Evolutionary conservation across 2,888 invertebrate species (phyloP).

Genomic region (Hypomecis punctinalis): DNA sequence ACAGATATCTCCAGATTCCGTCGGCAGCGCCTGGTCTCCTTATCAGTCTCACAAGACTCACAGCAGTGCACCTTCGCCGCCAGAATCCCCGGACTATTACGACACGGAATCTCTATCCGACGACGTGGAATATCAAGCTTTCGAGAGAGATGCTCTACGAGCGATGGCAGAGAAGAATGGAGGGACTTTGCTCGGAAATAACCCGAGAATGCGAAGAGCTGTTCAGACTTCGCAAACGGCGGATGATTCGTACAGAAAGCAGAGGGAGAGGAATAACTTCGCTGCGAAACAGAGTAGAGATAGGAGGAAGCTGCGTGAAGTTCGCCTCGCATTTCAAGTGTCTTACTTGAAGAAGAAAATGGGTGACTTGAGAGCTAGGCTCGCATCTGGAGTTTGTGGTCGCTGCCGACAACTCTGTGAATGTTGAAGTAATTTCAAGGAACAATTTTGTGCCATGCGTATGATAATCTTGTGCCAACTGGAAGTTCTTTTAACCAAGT

Average conservation of each 20-base stretch:
- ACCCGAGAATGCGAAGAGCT: conserved; percentile 89
- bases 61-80: conserved; percentile 72
- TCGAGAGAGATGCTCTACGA: conserved; percentile 88
- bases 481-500: not conserved
- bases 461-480: conserved; percentile 41
- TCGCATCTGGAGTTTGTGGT: conserved; percentile 79
- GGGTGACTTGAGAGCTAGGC: conserved; percentile 89
- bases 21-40: conserved; percentile 53
- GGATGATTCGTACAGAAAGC: conserved; percentile 94
- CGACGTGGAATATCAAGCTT: conserved; percentile 88
- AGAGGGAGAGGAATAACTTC: conserved; percentile 95
- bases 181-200: conserved; percentile 83
- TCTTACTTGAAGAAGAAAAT: conserved; percentile 95
- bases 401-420: conserved; percentile 54
- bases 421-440: conserved; percentile 40
- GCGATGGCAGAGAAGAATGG: conserved; percentile 87
- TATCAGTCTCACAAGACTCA: conserved; percentile 40
- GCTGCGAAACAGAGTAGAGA: conserved; percentile 97
- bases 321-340: conserved; percentile 95
- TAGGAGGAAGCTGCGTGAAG: conserved; percentile 94
- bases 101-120: conserved; percentile 65
- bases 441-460: not conserved
- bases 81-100: conserved; percentile 62
- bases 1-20: conserved; percentile 61
- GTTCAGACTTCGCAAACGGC: conserved; percentile 63